Conservation (phyloP, 2,113 vertebrate species). For the Lota lota region DNA sequence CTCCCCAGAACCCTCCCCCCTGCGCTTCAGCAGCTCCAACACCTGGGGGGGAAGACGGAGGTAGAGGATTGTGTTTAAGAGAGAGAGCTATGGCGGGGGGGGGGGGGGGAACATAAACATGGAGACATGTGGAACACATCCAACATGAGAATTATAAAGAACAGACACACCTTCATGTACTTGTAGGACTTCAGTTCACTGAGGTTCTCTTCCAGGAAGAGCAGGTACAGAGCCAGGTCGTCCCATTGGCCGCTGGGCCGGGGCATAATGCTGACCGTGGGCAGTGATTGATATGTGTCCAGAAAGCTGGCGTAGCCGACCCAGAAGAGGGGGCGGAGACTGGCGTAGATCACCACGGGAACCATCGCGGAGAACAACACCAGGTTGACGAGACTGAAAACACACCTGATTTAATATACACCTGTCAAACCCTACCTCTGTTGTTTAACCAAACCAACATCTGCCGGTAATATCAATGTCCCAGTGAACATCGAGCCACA, state of each 20-base stretch:
- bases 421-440: too few relatives aligned
- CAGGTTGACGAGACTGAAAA: conserved; percentile 79
- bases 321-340: conserved; percentile 76
- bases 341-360: conserved; percentile 80
- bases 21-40: conserved; percentile 80
- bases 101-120: neutral
- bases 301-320: conserved; percentile 72
- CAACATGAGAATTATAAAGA: neutral
- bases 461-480: too few relatives aligned
- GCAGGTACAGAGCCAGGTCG: conserved; percentile 87
- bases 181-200: conserved; percentile 95
- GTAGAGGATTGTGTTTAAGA: neutral
- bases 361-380: conserved; percentile 78
- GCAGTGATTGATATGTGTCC: conserved; percentile 84
- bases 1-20: conserved; percentile 54
- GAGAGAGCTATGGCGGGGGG: neutral
- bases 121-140: neutral
- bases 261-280: conserved; percentile 81
- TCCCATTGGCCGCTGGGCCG: conserved; percentile 70
- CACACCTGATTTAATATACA: neutral
- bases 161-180: conserved; percentile 80
- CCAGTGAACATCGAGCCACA: too few relatives aligned
- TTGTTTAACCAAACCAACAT: too few relatives aligned
- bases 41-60: conserved; percentile 55
- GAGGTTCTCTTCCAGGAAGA: conserved; percentile 92